Evolutionary conservation across 2,113 vertebrate genomes (phyloP), one percentile per base, ranked within the genome.

Genomic region (Indicator maculatus): DNA sequence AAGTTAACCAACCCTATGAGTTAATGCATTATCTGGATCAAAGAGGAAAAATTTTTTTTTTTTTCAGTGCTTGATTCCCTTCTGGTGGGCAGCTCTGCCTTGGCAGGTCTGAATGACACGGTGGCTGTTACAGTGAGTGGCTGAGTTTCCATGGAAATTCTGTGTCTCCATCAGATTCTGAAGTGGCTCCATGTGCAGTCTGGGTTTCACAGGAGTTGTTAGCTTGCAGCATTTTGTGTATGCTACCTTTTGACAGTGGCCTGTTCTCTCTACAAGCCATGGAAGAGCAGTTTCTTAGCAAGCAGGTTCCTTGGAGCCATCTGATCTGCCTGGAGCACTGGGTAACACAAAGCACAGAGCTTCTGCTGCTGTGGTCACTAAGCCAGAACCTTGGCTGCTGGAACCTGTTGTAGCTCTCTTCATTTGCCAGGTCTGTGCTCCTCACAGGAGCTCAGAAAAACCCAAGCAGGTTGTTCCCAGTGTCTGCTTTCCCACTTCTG

Each of bases 111-210:
- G 72, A 31, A 33, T 76, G 83, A 79, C 47, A 65, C 81, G 93
- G 76, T 12, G 11, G 70, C 36, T 59, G 45, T 53, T 84, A 59
- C 28, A 64, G 65, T 53, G 63, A 81, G 69, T 80, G 72, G 31
- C 59, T 76, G 87, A 89, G 94, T 96, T 96, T 96, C 96, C 93
- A 95, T 96, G 96, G 94, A 90, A 94, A 96, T 96, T 53, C 24
- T 69, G 59, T 63, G 60, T 58, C 38, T 85, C 89, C 79, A 4
- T 75, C 44, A 73, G 77, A 63, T 83, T 66, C 80, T 93, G 89
- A 91, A 91, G 90, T 5, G 63, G 69, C 61, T 88, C 19, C 70
- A 31, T 1, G 0, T 88, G 65, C 80, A 90, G 56, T 38, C 64
- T 88, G 58, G 16, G 66, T 83, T 83, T 80, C 31, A 80, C 61